These are phyloP conservation scores for Noturus placidus DNA, from an alignment of 2,113 vertebrate genomes.

Conservation along the genomic window DNA sequence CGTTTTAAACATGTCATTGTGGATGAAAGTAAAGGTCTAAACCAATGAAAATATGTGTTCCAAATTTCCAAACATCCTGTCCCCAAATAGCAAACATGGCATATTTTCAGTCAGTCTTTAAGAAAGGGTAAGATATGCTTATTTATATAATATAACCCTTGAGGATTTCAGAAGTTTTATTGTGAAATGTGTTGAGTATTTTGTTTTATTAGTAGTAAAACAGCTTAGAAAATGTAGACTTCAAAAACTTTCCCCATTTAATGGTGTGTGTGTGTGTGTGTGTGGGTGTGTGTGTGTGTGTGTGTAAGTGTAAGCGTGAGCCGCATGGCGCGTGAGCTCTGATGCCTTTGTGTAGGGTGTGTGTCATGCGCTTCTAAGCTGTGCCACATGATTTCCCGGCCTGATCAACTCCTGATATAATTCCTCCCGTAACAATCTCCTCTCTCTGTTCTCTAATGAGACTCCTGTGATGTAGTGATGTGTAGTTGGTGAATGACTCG, in stretches of 20 bases:
- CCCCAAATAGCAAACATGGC: background rate
- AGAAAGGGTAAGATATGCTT: background rate
- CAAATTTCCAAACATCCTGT: background rate
- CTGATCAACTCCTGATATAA: background rate
- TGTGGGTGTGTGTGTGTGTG: background rate
- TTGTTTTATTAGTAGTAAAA: background rate
- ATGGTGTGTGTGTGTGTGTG: background rate
- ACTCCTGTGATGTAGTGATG: conserved; percentile 1
- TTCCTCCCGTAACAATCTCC: background rate
- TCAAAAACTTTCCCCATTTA: background rate
- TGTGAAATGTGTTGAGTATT: background rate
- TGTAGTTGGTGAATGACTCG: background rate
- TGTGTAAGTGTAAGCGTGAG: background rate
- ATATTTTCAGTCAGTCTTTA: background rate
- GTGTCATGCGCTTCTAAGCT: conserved; percentile 39
- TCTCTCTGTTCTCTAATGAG: background rate
- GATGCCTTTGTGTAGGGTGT: background rate
- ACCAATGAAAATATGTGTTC: background rate
- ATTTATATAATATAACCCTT: background rate
- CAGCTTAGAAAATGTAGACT: background rate
- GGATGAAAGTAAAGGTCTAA: background rate
- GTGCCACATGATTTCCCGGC: conserved; percentile 35
- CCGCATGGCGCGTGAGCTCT: background rate
- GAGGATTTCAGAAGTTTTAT: background rate
- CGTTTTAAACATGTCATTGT: background rate